Evolutionary conservation across 2,113 vertebrate species (phyloP), one percentile per base, ranked within the genome.

Genomic region (Ammodytes dubius): DNA sequence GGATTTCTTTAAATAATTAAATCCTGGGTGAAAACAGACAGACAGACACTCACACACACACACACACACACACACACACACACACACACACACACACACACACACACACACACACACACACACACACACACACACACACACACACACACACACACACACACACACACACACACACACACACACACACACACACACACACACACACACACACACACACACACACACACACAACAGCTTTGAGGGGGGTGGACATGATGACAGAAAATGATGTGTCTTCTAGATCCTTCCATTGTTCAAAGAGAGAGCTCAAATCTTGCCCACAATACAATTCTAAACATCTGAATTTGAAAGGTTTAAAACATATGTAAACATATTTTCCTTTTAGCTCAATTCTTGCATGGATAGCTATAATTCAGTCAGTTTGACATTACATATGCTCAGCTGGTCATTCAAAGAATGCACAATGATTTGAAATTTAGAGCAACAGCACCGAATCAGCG

Each of bases 1-100:
- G 49, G 39, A 19, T 70, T 78, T 69, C 45, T 82, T 19, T 61
- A 39, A 71, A 76, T 50, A 12, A 27, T 56, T 77, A 47, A 68
- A 7, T 57, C 76, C 10, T 19, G 47, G 15, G 57, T 63, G 27
- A 27, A 27, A 27, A 7, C 3, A 17, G 42, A 27, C 40, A 59
- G 47, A 2, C 27, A 27, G 27, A 27, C 27, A 27, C 27, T 1
- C 1, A 27, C 27, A 27, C 27, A 27, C 27, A 27, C 27, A 27
- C 27, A 27, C 1, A 27, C 27, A 27, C 27, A 27, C 27, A 27
- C 27, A 27, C 27, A 27, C 27, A 27, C 27, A 27, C 27, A 27
- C 27, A 27, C 27, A 27, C 27, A 27, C 27, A 27, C 27, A 27
- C 27, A 27, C 27, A 27, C 27, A 7, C 3, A 17, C 47, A 27